Conservation (phyloP, 1,140 invertebrate species). For the Olivierus martensii region DNA sequence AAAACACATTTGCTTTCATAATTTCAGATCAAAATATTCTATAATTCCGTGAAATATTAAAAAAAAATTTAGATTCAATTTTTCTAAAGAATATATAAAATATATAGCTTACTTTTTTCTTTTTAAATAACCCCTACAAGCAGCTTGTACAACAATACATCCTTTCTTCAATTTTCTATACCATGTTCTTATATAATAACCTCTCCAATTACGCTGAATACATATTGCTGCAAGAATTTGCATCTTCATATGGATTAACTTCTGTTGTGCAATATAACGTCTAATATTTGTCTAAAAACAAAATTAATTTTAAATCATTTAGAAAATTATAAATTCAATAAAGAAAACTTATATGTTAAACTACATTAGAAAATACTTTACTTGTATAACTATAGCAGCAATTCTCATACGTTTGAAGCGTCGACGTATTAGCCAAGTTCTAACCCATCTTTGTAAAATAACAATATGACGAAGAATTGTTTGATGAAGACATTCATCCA, state of each 20-base stretch:
- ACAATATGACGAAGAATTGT: conserved; percentile 87
- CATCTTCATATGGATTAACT: conserved; percentile 15
- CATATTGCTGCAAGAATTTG: conserved; percentile 42
- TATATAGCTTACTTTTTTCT: conserved; percentile 10
- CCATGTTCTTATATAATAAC: conserved; percentile 47
- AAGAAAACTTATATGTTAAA: too few species aligned
- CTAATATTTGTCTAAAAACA: conserved; percentile 43
- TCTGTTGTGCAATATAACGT: conserved; percentile 38
- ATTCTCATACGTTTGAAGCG: conserved; percentile 57
- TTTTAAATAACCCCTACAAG: conserved; percentile 22
- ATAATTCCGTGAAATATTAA: too few species aligned
- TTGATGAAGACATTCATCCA: conserved; percentile 81
- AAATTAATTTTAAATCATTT: too few species aligned
- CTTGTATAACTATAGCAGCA: conserved; percentile 42
- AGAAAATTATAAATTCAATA: too few species aligned
- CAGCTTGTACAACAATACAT: conserved; percentile 18
- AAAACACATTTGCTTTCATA: too few species aligned
- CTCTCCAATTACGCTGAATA: conserved; percentile 62
- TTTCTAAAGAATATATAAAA: too few species aligned
- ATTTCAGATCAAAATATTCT: too few species aligned
- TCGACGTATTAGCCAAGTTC: conserved; percentile 58
- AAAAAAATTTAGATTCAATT: too few species aligned
- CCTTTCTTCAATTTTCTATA: conserved; percentile 44
- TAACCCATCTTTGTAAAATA: conserved; percentile 77
- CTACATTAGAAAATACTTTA: too few species aligned